Conservation (phyloP, 1,140 invertebrate genomes). For the Sweltsa coloradensis region DNA sequence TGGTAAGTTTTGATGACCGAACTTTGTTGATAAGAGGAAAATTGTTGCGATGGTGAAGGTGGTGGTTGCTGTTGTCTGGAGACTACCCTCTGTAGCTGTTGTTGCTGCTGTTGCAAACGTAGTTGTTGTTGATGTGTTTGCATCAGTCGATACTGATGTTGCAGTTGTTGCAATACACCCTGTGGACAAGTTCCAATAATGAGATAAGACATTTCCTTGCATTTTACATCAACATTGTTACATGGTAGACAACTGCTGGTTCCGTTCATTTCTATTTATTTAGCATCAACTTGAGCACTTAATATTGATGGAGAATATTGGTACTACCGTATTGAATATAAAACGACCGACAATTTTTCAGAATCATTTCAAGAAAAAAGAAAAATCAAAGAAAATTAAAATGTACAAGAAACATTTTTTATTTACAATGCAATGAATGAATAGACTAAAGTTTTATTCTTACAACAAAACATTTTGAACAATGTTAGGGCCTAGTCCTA, state of each 20-base stretch:
- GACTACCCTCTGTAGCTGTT: slow-evolving; percentile 25
- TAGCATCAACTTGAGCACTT: background rate
- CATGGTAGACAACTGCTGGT: no score
- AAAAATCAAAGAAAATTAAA: no score
- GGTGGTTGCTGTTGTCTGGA: slow-evolving; percentile 6
- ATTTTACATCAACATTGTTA: no score
- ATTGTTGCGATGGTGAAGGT: background rate
- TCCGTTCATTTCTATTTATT: background rate
- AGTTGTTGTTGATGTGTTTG: slow-evolving; percentile 54
- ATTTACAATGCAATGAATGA: no score
- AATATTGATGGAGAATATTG: background rate
- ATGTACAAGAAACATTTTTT: no score
- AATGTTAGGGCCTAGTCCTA: no score
- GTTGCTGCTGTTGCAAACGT: slow-evolving; percentile 44
- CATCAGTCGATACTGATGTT: slow-evolving; percentile 64
- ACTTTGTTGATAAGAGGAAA: background rate
- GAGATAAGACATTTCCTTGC: no score
- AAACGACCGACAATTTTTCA: no score
- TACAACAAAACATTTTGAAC: no score
- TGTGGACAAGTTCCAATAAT: background rate
- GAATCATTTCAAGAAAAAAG: no score
- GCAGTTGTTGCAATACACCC: slow-evolving; percentile 50
- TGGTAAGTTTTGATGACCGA: slow-evolving; percentile 9
- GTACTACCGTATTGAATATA: no score
- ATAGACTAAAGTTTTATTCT: no score